Percentiles rank a stretch among this genome's conserved stretches.
These are phyloP conservation scores for Popillia japonica DNA, from an alignment of 1,140 invertebrate species.

Conservation along the genomic window DNA sequence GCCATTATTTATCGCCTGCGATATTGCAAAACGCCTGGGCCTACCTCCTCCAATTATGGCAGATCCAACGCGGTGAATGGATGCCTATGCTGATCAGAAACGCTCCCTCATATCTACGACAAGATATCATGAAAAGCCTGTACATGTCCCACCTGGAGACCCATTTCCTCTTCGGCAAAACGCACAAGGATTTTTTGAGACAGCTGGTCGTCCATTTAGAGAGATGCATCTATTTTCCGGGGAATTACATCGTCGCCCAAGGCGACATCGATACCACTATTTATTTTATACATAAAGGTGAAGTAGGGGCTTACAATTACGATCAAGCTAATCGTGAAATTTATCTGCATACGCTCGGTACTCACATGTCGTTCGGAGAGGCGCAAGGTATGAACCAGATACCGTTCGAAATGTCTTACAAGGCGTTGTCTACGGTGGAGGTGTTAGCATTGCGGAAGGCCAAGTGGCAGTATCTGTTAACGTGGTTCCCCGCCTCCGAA, in stretches of 20 bases:
- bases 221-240: conserved; percentile 61
- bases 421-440: conserved; percentile 38
- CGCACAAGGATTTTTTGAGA: conserved; percentile 60
- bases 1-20: conserved; percentile 38
- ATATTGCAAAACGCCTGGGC: conserved; percentile 42
- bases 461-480: conserved; percentile 44
- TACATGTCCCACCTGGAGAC: conserved; percentile 61
- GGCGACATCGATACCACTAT: conserved; percentile 62
- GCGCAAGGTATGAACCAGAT: conserved; percentile 38
- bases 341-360: conserved; percentile 7
- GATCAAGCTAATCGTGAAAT: background rate
- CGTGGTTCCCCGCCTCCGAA: conserved; percentile 44
- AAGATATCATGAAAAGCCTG: conserved; percentile 58
- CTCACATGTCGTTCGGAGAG: conserved; percentile 44
- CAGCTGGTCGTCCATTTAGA: conserved; percentile 61
- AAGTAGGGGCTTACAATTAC: conserved; percentile 54
- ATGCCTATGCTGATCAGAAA: conserved; percentile 41
- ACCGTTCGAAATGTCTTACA: conserved; percentile 43
- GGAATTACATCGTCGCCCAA: conserved; percentile 61
- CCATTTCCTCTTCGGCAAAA: conserved; percentile 61
- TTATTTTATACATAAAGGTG: conserved; percentile 63
- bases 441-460: conserved; percentile 39
- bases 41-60: conserved; percentile 45
- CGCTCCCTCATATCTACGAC: conserved; percentile 39
- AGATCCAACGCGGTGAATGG: conserved; percentile 42